phyloP scores from a whole-genome alignment of 2,888 invertebrate species.

The Synanthedon myopaeformis region DNA sequence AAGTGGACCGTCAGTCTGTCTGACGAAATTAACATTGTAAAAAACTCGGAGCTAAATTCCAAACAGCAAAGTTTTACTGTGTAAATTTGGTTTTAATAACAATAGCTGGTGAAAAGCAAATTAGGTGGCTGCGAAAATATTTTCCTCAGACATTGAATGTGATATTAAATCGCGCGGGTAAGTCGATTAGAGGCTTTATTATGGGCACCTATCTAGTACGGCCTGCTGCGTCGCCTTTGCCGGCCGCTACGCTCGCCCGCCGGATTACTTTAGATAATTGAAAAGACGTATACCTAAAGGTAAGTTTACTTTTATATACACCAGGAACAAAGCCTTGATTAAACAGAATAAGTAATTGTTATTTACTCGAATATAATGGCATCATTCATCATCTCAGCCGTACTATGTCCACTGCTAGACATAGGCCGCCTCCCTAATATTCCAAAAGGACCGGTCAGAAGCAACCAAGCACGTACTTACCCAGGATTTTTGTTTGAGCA shows the following conservation, averaged over 20 bases:
- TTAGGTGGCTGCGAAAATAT: constrained; percentile 33
- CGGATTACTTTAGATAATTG: constrained; percentile 46
- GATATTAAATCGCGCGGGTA: constrained; percentile 50
- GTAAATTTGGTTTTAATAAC: constrained; percentile 6
- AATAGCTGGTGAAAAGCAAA: constrained; percentile 25
- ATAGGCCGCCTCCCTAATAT: too few relatives aligned
- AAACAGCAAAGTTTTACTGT: neutral
- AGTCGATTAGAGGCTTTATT: constrained; percentile 50
- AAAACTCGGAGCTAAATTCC: neutral
- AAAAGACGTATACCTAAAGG: constrained; percentile 11
- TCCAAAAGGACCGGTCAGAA: too few relatives aligned
- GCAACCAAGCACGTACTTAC: too few relatives aligned
- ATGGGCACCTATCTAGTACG: constrained; percentile 35
- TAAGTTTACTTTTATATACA: too few relatives aligned
- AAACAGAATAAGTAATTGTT: too few relatives aligned
- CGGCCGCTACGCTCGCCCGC: constrained; percentile 1
- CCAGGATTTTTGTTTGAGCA: too few relatives aligned
- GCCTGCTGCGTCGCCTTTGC: constrained; percentile 19
- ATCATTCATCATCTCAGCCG: too few relatives aligned
- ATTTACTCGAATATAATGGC: too few relatives aligned
- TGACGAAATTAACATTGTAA: neutral
- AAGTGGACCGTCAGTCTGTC: neutral
- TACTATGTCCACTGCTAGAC: too few relatives aligned
- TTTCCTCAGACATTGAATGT: constrained; percentile 40
- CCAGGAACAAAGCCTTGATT: too few relatives aligned